These are phyloP conservation scores for Eupithecia centaureata DNA, from an alignment of 2,888 invertebrate species.

Conservation along the genomic window DNA sequence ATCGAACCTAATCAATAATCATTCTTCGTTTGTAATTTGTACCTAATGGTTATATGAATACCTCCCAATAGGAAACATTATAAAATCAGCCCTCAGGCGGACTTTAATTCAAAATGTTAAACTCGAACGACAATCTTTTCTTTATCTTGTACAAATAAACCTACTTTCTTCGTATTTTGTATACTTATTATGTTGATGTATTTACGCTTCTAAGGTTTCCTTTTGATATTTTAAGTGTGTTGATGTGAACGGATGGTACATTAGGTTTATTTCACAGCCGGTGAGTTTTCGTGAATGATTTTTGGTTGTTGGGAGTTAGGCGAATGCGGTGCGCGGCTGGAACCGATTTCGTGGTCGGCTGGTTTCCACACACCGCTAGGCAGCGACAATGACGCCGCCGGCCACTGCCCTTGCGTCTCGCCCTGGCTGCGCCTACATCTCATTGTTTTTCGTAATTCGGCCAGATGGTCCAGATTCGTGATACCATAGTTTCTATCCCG, in stretches of 20 bases:
- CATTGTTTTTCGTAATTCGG: slow-evolving; percentile 74
- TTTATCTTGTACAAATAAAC: slow-evolving; percentile 4
- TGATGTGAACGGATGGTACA: slow-evolving; percentile 23
- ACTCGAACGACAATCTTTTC: slow-evolving; percentile 4
- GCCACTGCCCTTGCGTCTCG: slow-evolving; percentile 68
- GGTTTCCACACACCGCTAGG: slow-evolving; percentile 75
- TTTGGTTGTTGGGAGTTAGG: slow-evolving; percentile 43
- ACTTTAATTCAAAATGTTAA: slow-evolving; percentile 1
- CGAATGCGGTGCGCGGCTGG: slow-evolving; percentile 56
- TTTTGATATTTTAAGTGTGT: slow-evolving; percentile 18
- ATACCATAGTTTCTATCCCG: slow-evolving; percentile 16
- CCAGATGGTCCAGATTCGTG: slow-evolving; percentile 41
- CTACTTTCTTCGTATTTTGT: slow-evolving; percentile 6
- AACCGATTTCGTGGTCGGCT: slow-evolving; percentile 80
- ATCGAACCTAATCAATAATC: neutral
- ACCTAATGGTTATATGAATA: neutral
- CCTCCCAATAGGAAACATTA: neutral
- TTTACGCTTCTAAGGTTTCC: slow-evolving; percentile 17
- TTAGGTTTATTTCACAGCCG: slow-evolving; percentile 40
- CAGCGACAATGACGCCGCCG: slow-evolving; percentile 71
- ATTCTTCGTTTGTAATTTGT: neutral
- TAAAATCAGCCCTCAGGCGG: neutral
- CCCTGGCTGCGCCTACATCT: slow-evolving; percentile 56
- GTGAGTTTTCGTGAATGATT: slow-evolving; percentile 46
- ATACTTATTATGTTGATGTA: slow-evolving; percentile 8